Percentiles rank a stretch among this genome's conserved stretches.
phyloP scores from a whole-genome alignment of 2,797 vertebrate species.

The Rhinatrema bivittatum region DNA sequence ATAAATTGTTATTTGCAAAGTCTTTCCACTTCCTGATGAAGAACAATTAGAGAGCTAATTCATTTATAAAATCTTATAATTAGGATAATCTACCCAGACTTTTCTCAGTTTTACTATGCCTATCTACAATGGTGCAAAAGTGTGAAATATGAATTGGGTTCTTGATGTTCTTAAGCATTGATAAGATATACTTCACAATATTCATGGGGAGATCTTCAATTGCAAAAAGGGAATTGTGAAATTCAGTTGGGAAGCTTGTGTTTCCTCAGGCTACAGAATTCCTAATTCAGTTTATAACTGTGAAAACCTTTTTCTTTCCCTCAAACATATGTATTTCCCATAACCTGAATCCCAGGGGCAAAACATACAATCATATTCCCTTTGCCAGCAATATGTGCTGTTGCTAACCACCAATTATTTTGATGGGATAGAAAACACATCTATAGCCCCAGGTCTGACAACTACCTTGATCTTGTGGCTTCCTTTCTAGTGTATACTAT shows the following conservation, averaged over 20 bases:
- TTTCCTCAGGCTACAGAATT: accelerated
- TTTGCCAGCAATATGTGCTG: neutral
- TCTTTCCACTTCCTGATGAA: too few relatives aligned
- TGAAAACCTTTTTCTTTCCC: neutral
- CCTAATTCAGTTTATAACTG: neutral
- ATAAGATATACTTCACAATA: neutral
- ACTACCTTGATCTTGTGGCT: too few relatives aligned
- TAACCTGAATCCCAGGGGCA: neutral
- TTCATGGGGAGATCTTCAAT: neutral
- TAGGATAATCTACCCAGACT: too few relatives aligned
- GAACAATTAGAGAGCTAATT: too few relatives aligned
- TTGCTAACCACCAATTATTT: neutral
- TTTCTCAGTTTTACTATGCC: neutral
- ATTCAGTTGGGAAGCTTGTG: neutral
- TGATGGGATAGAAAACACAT: too few relatives aligned
- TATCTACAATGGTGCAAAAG: neutral
- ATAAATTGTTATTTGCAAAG: too few relatives aligned
- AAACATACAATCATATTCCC: neutral
- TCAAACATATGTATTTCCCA: neutral
- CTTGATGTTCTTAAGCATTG: neutral
- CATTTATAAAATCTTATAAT: too few relatives aligned
- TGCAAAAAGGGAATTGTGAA: neutral
- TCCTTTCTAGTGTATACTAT: too few relatives aligned
- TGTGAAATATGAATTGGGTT: neutral
- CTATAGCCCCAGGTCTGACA: too few relatives aligned